Conservation (phyloP, 2,888 invertebrate species). For the Branchipolynoe longqiensis region DNA sequence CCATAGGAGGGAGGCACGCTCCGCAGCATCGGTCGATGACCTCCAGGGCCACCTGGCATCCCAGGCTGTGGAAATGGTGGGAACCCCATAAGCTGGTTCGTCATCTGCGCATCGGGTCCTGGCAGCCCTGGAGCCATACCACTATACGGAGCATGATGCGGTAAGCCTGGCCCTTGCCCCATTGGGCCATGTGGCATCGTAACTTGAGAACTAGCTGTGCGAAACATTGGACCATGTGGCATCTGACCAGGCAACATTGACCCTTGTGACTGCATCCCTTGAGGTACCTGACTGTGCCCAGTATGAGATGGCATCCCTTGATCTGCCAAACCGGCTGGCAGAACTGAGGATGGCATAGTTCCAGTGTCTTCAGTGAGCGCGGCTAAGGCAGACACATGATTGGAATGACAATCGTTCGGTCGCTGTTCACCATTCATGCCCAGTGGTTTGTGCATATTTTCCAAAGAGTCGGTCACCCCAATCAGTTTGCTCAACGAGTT, state of each 20-base stretch:
- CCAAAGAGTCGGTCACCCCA: background rate
- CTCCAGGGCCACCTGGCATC: background rate
- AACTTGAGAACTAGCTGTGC: background rate
- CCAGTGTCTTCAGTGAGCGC: too few relatives aligned
- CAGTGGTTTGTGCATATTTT: background rate
- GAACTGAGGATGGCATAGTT: too few relatives aligned
- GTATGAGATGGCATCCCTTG: too few relatives aligned
- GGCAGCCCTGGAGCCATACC: background rate
- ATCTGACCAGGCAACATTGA: background rate
- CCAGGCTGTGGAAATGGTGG: slow-evolving; percentile 8
- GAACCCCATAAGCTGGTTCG: background rate
- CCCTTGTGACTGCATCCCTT: background rate
- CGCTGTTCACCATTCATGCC: background rate
- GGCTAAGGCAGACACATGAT: too few relatives aligned
- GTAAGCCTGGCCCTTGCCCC: background rate
- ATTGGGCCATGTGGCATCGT: background rate
- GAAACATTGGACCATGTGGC: background rate
- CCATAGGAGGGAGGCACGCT: slow-evolving; percentile 5
- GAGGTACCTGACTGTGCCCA: too few relatives aligned
- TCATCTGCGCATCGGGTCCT: background rate
- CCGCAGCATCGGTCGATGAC: background rate
- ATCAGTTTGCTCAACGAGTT: background rate
- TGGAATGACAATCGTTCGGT: too few relatives aligned
- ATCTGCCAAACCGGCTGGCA: too few relatives aligned
- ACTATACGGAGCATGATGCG: background rate